Conservation (phyloP, 2,797 vertebrate species). For the Dicrostonyx torquatus region DNA sequence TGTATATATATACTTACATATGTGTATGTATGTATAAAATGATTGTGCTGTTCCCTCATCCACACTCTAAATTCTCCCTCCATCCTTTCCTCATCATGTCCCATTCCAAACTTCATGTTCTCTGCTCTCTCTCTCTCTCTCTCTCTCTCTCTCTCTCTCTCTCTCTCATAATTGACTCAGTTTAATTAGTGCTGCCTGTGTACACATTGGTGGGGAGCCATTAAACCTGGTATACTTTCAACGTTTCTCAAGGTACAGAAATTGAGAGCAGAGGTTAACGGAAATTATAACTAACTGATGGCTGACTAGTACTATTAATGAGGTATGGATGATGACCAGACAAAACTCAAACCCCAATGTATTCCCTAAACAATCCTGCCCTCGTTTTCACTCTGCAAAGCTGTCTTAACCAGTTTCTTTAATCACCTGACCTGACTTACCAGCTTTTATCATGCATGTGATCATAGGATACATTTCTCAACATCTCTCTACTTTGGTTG, state of each 20-base stretch:
- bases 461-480: neutral
- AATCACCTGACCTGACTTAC: neutral
- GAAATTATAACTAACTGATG: neutral
- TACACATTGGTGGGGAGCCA: neutral
- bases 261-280: neutral
- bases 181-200: neutral
- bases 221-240: neutral
- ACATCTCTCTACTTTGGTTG: neutral
- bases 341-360: neutral
- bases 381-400: neutral
- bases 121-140: neutral
- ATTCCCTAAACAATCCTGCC: neutral
- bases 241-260: neutral
- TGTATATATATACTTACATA: too few relatives aligned
- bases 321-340: neutral
- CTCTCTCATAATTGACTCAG: neutral
- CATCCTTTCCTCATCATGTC: neutral
- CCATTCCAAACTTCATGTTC: too few relatives aligned
- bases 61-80: neutral
- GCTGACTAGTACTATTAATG: neutral
- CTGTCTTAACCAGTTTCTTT: neutral
- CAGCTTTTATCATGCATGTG: neutral
- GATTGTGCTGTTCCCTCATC: neutral
- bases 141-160: neutral
- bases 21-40: too few relatives aligned